Evolutionary conservation across 2,113 vertebrate genomes (phyloP), one percentile per base, ranked within the genome.

Genomic region (Platichthys flesus): DNA sequence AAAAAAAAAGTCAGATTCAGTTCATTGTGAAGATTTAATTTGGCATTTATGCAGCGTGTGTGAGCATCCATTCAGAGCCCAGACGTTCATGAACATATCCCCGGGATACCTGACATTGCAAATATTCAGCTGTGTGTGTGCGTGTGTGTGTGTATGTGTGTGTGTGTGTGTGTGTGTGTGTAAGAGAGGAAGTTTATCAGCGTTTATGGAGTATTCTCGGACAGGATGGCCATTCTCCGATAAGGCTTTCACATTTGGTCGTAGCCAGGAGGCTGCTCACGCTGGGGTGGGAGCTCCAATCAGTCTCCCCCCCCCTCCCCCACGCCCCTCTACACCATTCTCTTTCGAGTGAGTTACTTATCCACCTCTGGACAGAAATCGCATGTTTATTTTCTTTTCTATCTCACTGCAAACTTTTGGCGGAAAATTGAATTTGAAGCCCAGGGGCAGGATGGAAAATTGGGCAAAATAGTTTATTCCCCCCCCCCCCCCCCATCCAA

Each of bases 371-470:
- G 92, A 84, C 82, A 92, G 82, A 91, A 92, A 89, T 90, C 67
- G 70, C 84, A 85, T 90, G 80, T 90, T 89, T 91, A 84, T 93
- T 93, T 93, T 89, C 73, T 88, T 92, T 91, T 91, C 85, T 90
- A 85, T 90, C 79, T 83, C 81, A 74, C 78, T 73, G 78, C 68
- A 90, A 92, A 94, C 91, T 93, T 93, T 92, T 84, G 86, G 84
- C 91, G 88, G 76, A 90, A 95, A 96, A 95, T 94, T 95, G 93
- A 96, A 95, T 96, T 95, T 93, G 94, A 95, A 93, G 94, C 93
- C 93, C 85, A 91, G 83, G 90, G 93, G 90, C 93, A 83, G 88
- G 89, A 92, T 89, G 91, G 90, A 94, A 95, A 96, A 96, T 94
- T 92, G 90, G 80, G 88, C 81, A 90, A 95, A 95, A 96, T 91